phyloP scores from a whole-genome alignment of 2,888 invertebrate genomes.

The Oegoconia quadripuncta region DNA sequence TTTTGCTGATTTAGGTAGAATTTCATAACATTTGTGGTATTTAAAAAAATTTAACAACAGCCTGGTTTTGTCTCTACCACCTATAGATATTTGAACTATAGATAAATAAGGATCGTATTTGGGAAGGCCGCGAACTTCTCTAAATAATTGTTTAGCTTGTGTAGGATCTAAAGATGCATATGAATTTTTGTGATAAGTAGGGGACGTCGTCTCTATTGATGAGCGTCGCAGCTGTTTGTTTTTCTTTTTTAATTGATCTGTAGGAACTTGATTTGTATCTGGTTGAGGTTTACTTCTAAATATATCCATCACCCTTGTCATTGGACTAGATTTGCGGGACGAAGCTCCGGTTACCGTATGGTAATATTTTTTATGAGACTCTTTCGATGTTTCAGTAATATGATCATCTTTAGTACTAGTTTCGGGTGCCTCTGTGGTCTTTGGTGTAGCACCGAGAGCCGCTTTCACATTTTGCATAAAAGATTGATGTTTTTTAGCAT shows the following conservation, averaged over 20 bases:
- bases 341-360: slow-evolving; percentile 74
- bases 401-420: slow-evolving; percentile 47
- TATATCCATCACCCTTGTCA: slow-evolving; percentile 73
- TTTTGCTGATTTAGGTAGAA: slow-evolving; percentile 72
- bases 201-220: slow-evolving; percentile 70
- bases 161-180: slow-evolving; percentile 68
- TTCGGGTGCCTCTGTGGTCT: slow-evolving; percentile 58
- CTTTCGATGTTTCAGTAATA: slow-evolving; percentile 50
- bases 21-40: slow-evolving; percentile 74
- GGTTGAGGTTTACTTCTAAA: slow-evolving; percentile 63
- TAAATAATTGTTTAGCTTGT: slow-evolving; percentile 70
- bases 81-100: slow-evolving; percentile 72
- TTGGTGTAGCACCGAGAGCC: slow-evolving; percentile 36
- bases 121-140: slow-evolving; percentile 70
- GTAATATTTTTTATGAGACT: slow-evolving; percentile 71
- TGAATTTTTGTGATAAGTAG: slow-evolving; percentile 72
- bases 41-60: slow-evolving; percentile 71
- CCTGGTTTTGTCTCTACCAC: slow-evolving; percentile 70
- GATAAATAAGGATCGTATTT: slow-evolving; percentile 74
- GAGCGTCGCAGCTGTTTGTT: slow-evolving; percentile 60
- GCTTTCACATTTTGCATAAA: slow-evolving; percentile 49
- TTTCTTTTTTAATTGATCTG: slow-evolving; percentile 62
- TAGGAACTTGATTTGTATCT: slow-evolving; percentile 44
- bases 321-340: slow-evolving; percentile 70
- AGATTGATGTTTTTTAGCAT: slow-evolving; percentile 61